These are phyloP conservation scores for Galaxea fascicularis DNA, from an alignment of 92 coral and sea anemone species.

Conservation along the genomic window DNA sequence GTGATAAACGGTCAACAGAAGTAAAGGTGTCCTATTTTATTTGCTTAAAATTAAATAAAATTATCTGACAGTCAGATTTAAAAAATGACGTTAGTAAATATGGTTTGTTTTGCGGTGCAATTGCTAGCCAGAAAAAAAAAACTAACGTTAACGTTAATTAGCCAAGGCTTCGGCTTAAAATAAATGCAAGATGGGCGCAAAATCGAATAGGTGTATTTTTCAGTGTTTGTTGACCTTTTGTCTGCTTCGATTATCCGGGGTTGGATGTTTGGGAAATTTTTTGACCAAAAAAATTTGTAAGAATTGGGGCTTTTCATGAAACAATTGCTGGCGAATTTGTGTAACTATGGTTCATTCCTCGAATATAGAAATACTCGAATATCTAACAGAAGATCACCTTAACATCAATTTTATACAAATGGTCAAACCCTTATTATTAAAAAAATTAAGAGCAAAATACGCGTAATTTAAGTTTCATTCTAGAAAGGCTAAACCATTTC, in stretches of 20 bases:
- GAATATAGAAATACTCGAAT: too few relatives aligned
- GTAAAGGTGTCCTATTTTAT: too few relatives aligned
- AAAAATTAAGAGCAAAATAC: not conserved
- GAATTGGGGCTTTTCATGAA: not conserved
- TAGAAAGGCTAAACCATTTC: not conserved
- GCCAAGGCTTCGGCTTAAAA: not conserved
- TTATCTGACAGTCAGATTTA: too few relatives aligned
- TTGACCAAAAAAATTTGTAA: not conserved
- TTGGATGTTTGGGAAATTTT: slow-evolving; percentile 20
- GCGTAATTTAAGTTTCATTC: not conserved
- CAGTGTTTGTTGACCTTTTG: slow-evolving; percentile 13
- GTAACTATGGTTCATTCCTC: too few relatives aligned
- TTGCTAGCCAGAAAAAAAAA: too few relatives aligned
- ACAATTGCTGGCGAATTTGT: not conserved
- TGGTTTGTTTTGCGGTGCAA: too few relatives aligned
- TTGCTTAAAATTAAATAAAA: too few relatives aligned
- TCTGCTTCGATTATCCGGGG: slow-evolving; percentile 19
- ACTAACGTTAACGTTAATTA: not conserved
- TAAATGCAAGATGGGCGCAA: not conserved
- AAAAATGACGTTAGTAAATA: too few relatives aligned
- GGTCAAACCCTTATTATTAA: too few relatives aligned
- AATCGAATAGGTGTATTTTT: slow-evolving; percentile 12
- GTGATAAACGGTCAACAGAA: too few relatives aligned
- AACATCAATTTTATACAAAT: too few relatives aligned
- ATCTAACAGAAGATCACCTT: too few relatives aligned